These are phyloP conservation scores for Sebastes fasciatus DNA, from an alignment of 2,113 vertebrate species.

Conservation along the genomic window DNA sequence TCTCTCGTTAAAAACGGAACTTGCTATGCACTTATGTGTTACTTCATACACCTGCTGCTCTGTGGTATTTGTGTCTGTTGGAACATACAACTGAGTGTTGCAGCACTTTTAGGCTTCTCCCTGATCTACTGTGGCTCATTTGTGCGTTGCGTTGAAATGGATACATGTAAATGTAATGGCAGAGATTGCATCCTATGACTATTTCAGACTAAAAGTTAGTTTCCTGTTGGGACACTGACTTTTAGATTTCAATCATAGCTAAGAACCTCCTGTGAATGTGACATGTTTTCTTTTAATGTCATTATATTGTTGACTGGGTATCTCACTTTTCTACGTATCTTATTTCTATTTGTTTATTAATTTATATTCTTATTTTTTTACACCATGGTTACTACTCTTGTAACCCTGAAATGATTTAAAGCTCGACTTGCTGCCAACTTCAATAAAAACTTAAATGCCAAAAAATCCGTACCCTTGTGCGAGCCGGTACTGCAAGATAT, in stretches of 20 bases:
- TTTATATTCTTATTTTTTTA: neutral
- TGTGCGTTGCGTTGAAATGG: neutral
- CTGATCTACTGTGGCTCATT: neutral
- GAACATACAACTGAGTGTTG: neutral
- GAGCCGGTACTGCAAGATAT: slow-evolving; percentile 51
- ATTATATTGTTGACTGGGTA: neutral
- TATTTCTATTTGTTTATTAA: neutral
- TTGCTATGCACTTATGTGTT: neutral
- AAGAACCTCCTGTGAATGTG: neutral
- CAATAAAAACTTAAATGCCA: neutral
- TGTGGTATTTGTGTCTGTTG: too few relatives aligned
- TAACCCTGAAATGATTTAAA: neutral
- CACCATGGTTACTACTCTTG: neutral
- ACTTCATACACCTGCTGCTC: neutral
- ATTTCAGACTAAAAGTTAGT: neutral
- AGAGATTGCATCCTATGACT: neutral
- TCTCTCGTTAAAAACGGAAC: neutral
- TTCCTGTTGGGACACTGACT: neutral
- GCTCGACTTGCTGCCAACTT: neutral
- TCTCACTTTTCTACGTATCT: neutral
- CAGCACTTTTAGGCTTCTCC: neutral
- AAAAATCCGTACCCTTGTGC: slow-evolving; percentile 64
- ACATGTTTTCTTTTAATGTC: neutral
- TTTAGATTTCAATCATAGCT: neutral
- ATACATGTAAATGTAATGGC: neutral